phyloP scores from a whole-genome alignment of 2,797 vertebrate species.

The Rhinichthys osculus region DNA sequence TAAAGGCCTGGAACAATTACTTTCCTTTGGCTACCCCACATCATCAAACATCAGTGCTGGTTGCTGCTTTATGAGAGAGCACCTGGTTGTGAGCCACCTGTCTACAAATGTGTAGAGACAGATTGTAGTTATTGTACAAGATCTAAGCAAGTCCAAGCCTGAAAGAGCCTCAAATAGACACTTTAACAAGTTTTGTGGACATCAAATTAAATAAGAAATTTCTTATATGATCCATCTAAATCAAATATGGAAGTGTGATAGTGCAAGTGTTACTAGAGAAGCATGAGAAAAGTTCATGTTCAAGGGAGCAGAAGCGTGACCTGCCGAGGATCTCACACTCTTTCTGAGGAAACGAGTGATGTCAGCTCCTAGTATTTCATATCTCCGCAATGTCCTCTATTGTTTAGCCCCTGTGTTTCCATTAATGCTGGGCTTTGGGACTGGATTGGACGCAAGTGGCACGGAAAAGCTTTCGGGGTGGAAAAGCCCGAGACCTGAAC shows the following conservation, averaged over 20 bases:
- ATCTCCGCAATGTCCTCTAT: constrained; percentile 66
- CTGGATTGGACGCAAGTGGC: constrained; percentile 54
- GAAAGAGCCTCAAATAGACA: constrained; percentile 1
- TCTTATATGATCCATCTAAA: background rate
- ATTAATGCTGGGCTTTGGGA: constrained; percentile 56
- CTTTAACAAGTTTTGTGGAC: background rate
- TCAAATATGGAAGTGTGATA: background rate
- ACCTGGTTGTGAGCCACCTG: background rate
- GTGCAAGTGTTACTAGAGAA: background rate
- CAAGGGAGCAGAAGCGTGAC: constrained; percentile 46
- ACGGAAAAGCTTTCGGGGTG: constrained; percentile 61
- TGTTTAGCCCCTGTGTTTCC: constrained; percentile 69
- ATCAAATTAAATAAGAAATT: background rate
- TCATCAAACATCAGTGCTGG: background rate
- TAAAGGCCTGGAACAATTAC: constrained; percentile 49
- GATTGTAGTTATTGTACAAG: background rate
- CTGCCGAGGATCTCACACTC: constrained; percentile 57
- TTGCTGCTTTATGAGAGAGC: background rate
- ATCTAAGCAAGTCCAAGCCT: background rate
- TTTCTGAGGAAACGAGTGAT: constrained; percentile 70
- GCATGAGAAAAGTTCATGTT: constrained; percentile 49
- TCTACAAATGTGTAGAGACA: background rate
- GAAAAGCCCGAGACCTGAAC: constrained; percentile 65
- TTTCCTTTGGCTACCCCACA: constrained; percentile 38
- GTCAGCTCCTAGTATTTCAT: constrained; percentile 61